A percentile compares a stretch with the other conserved stretches of the same genome.
phyloP scores from a whole-genome alignment of 2,797 vertebrate species.

The Semaprochilodus insignis region DNA sequence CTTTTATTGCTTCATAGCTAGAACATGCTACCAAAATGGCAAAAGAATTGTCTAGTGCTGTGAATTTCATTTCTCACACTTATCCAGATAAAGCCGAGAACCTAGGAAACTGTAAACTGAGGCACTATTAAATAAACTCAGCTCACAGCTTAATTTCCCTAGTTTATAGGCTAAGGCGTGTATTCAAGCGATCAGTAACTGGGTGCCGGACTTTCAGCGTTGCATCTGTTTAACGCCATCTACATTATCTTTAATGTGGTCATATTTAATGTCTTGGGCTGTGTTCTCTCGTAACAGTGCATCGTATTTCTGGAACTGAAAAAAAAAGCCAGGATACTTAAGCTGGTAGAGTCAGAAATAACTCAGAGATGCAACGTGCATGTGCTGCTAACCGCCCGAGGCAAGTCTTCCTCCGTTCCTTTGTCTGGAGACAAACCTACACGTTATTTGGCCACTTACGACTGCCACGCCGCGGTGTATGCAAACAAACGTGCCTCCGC shows the following conservation, averaged over 20 bases:
- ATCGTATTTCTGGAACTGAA: not conserved
- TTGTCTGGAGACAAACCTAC: constrained; percentile 16
- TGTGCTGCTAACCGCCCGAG: not conserved
- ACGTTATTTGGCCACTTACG: constrained; percentile 30
- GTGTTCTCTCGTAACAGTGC: not conserved
- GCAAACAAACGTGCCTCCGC: constrained; percentile 33
- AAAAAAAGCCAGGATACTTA: not conserved
- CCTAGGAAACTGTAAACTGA: too few relatives aligned
- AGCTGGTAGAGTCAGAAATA: constrained; percentile 9
- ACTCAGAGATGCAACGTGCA: constrained; percentile 9
- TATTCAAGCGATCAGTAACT: too few relatives aligned
- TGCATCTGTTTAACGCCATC: not conserved
- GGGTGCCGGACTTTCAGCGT: not conserved
- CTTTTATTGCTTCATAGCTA: too few relatives aligned
- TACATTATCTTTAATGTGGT: not conserved
- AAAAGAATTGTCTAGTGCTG: too few relatives aligned
- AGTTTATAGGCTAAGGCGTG: not conserved
- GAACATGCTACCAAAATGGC: too few relatives aligned
- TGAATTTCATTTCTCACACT: too few relatives aligned
- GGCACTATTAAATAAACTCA: too few relatives aligned
- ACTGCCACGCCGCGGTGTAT: not conserved
- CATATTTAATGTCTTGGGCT: not conserved
- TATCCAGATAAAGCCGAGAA: too few relatives aligned
- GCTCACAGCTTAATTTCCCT: too few relatives aligned
- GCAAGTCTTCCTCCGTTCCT: constrained; percentile 31